Conservation (phyloP, 1,140 invertebrate species). For the Araneus ventricosus region DNA sequence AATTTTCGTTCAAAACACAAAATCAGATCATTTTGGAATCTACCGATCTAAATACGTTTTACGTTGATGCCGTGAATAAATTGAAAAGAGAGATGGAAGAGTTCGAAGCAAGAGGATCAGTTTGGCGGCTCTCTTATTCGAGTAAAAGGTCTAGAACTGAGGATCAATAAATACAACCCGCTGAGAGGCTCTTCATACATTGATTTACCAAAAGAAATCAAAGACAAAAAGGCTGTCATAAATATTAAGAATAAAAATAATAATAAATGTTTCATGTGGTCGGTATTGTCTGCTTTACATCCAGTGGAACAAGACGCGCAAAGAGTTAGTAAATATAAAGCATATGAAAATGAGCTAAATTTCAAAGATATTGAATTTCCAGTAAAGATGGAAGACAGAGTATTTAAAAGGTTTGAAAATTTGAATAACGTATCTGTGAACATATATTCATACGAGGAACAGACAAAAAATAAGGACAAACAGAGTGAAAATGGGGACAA, state of each 20-base stretch:
- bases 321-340: too few relatives aligned
- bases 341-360: too few relatives aligned
- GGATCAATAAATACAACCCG: conserved; percentile 62
- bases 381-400: not conserved
- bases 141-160: conserved; percentile 22
- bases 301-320: too few relatives aligned
- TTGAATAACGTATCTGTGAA: too few relatives aligned
- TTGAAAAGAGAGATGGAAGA: conserved; percentile 19
- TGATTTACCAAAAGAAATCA: conserved; percentile 51
- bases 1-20: too few relatives aligned
- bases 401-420: not conserved
- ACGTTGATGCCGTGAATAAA: conserved; percentile 22
- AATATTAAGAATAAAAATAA: conserved; percentile 68
- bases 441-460: too few relatives aligned
- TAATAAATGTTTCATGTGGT: conserved; percentile 69
- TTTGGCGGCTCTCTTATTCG: not conserved
- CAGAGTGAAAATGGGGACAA: too few relatives aligned
- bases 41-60: not conserved
- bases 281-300: too few relatives aligned
- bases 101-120: conserved; percentile 45
- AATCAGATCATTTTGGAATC: not conserved
- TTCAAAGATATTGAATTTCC: too few relatives aligned
- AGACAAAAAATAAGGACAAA: too few relatives aligned
- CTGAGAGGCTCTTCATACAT: conserved; percentile 35
- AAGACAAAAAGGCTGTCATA: conserved; percentile 58